Percentiles rank a stretch among this genome's conserved stretches.
Evolutionary conservation across 2,888 invertebrate genomes (phyloP).

Genomic region (Carabus problematicus): DNA sequence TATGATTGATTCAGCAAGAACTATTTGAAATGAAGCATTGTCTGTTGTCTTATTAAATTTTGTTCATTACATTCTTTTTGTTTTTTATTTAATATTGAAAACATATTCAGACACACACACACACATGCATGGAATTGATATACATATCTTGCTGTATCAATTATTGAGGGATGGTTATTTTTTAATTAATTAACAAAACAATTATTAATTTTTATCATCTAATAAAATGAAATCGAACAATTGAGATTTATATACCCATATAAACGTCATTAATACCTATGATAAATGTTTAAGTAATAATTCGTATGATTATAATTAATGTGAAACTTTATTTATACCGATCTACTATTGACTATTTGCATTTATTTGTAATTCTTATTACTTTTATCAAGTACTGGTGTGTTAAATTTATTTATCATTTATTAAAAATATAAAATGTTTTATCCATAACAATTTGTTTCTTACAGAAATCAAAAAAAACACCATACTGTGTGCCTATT

Average conservation of each 20-base stretch:
- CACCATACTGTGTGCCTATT: background rate
- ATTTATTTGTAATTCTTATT: constrained; percentile 43
- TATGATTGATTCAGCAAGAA: background rate
- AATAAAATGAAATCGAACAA: constrained; percentile 34
- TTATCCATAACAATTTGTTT: constrained; percentile 37
- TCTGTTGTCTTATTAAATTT: too few relatives aligned
- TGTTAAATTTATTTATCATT: constrained; percentile 44
- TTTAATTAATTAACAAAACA: constrained; percentile 14
- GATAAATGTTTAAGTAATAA: background rate
- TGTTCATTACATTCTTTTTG: too few relatives aligned
- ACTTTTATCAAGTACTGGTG: constrained; percentile 42
- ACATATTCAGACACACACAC: too few relatives aligned
- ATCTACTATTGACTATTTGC: constrained; percentile 40
- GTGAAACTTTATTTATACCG: constrained; percentile 41
- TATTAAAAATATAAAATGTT: constrained; percentile 43
- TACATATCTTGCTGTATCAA: constrained; percentile 31
- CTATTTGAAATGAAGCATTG: too few relatives aligned
- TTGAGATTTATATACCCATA: constrained; percentile 13
- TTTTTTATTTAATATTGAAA: too few relatives aligned
- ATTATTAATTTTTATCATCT: constrained; percentile 36
- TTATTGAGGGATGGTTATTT: constrained; percentile 25
- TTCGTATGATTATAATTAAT: constrained; percentile 20
- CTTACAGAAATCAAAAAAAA: background rate
- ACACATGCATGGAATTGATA: too few relatives aligned
- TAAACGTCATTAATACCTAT: too few relatives aligned